Base-by-base conservation (phyloP, 2,888 invertebrate species). In the Pollenia angustigena region DNA sequence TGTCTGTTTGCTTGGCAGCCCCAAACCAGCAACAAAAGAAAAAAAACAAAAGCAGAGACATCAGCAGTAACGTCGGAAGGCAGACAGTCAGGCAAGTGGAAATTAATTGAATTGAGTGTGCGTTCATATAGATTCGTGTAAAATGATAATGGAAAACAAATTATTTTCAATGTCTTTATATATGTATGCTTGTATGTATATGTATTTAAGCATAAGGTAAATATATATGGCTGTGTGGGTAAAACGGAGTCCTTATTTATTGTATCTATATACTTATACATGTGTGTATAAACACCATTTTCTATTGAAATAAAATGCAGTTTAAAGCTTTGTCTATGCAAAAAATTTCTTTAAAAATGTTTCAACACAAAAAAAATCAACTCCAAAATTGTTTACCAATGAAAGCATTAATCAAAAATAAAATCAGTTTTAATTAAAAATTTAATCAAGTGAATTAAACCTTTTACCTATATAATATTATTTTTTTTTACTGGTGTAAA, bases 41-140 rank as follows among this genome's bases (percentile, higher is more conserved):
- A 23, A 10, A 12, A 32, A 23, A 46, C 44, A 48, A 48, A 16
- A 16, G 18, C 54, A 72, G 23, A 44, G n/a, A 18, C 62, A 42
- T 48, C 14, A 66, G 88, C 89, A 89, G 89, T 88, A 89, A 50
- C 89, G 87, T 88, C 89, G 89, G 88, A 88, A 90, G 89, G 48
- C 69, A 71, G 81, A 85, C 85, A 88, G 83, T 64, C 90, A 91
- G 90, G 90, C 91, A 92, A 92, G 91, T 92, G 91, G 91, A 92
- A 92, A 92, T 92, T 92, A 92, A 92, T 92, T 91, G 92, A 91
- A 92, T 92, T 90, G 92, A 92, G 92, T 88, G 81, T 89, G 89
- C 89, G 90, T 88, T 89, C 89, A 71, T 86, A 90, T 89, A 91
- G 90, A 90, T 90, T 91, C 89, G 88, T 88, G 78, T 62, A 81